Percentiles rank a stretch among this genome's conserved stretches.
phyloP scores from a whole-genome alignment of 2,797 vertebrate species.

The Cephalopachus bancanus region DNA sequence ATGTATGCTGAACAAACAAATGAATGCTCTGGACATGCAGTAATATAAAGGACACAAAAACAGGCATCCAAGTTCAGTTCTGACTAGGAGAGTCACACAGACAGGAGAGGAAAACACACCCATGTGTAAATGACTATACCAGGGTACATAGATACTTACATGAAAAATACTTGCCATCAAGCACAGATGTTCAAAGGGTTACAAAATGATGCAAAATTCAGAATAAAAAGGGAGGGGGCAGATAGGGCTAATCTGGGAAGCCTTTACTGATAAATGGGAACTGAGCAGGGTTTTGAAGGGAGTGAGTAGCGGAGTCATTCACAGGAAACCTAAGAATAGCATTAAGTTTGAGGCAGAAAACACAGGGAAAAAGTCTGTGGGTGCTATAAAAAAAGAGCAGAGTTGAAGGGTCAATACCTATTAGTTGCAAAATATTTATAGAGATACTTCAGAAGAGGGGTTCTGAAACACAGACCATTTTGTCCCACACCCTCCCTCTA shows the following conservation, averaged over 20 bases:
- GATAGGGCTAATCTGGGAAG: neutral
- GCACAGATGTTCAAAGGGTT: neutral
- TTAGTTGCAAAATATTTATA: neutral
- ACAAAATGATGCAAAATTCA: constrained; percentile 5
- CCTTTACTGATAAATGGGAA: neutral
- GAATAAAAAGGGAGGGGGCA: neutral
- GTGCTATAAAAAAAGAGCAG: neutral
- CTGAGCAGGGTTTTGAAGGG: neutral
- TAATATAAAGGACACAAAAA: neutral
- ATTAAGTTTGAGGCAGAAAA: neutral
- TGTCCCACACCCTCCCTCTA: rapidly evolving
- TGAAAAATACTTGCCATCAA: neutral
- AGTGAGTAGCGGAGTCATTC: neutral
- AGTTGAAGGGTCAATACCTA: neutral
- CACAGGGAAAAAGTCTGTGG: neutral
- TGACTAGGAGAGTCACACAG: neutral
- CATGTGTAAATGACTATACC: neutral
- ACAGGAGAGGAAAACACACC: neutral
- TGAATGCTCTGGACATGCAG: neutral
- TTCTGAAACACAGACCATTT: neutral
- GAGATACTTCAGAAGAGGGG: neutral
- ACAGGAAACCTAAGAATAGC: neutral
- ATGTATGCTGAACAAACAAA: neutral
- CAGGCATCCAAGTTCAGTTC: neutral
- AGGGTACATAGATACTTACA: neutral